phyloP scores from a whole-genome alignment of 2,113 vertebrate species.

The Cyprinodon tularosa region DNA sequence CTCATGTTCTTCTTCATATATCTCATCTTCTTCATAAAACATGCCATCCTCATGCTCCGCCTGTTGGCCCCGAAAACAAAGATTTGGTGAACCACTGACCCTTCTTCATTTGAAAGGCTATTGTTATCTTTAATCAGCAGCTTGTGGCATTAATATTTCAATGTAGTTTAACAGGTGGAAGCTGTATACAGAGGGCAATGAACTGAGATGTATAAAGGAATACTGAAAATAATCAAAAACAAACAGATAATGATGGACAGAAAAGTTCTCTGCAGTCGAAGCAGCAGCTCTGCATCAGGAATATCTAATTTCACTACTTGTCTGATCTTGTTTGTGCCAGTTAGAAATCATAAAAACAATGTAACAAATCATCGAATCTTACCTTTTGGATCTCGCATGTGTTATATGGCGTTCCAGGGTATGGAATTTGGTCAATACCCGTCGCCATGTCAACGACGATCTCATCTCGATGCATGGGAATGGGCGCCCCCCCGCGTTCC shows the following conservation, averaged over 20 bases:
- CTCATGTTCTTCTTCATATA: constrained; percentile 76
- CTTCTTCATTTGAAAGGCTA: constrained; percentile 27
- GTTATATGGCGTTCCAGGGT: constrained; percentile 82
- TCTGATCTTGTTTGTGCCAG: neutral
- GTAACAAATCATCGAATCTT: constrained; percentile 16
- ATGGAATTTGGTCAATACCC: constrained; percentile 77
- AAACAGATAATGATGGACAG: constrained; percentile 25
- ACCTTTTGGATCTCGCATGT: constrained; percentile 85
- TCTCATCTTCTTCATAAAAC: constrained; percentile 78
- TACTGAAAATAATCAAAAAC: constrained; percentile 44
- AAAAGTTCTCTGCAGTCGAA: constrained; percentile 14
- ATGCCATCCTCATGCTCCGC: constrained; percentile 74
- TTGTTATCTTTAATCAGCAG: constrained; percentile 38
- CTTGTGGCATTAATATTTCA: constrained; percentile 9
- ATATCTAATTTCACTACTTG: constrained; percentile 5
- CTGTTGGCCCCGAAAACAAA: constrained; percentile 75
- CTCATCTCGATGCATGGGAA: constrained; percentile 83
- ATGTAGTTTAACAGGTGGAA: constrained; percentile 20
- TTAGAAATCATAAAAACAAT: neutral
- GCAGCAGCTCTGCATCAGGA: constrained; percentile 19
- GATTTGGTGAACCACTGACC: constrained; percentile 54
- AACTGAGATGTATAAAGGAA: constrained; percentile 39
- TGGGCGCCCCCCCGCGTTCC: constrained; percentile 73
- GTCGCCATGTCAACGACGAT: constrained; percentile 90
- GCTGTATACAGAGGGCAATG: constrained; percentile 39